phyloP scores from a whole-genome alignment of 2,113 vertebrate genomes.

The Halcyon senegalensis region DNA sequence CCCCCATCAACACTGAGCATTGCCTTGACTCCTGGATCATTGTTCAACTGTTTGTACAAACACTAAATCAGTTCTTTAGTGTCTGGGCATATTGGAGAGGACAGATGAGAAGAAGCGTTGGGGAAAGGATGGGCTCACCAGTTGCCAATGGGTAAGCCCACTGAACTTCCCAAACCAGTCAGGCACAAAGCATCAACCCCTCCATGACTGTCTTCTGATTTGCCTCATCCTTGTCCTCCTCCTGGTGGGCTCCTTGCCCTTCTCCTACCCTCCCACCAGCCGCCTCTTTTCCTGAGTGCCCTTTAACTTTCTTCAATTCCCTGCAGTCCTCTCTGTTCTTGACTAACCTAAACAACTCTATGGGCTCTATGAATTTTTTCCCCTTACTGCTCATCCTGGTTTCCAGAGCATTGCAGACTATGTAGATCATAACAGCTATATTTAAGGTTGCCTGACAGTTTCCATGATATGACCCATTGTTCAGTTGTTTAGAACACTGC shows the following conservation, averaged over 20 bases:
- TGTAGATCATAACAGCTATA: conserved; percentile 68
- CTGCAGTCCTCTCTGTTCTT: neutral
- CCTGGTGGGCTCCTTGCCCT: neutral
- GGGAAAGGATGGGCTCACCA: neutral
- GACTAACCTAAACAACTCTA: conserved; percentile 56
- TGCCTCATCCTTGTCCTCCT: neutral
- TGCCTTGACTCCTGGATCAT: neutral
- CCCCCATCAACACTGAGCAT: neutral
- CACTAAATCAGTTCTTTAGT: neutral
- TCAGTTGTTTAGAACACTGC: neutral
- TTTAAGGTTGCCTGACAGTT: conserved; percentile 69
- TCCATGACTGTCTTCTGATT: neutral
- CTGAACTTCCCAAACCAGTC: neutral
- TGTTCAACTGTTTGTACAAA: neutral
- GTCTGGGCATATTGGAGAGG: neutral
- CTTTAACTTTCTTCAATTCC: conserved; percentile 10
- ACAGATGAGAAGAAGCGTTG: neutral
- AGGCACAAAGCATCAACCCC: neutral
- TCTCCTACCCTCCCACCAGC: neutral
- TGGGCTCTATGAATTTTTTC: conserved; percentile 60
- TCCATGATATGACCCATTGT: conserved; percentile 66
- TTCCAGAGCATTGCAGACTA: conserved; percentile 69
- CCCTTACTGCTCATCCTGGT: conserved; percentile 41
- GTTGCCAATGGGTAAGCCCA: neutral
- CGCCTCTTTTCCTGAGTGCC: neutral